phyloP scores from a whole-genome alignment of 2,113 vertebrate species.

The Perccottus glenii region DNA sequence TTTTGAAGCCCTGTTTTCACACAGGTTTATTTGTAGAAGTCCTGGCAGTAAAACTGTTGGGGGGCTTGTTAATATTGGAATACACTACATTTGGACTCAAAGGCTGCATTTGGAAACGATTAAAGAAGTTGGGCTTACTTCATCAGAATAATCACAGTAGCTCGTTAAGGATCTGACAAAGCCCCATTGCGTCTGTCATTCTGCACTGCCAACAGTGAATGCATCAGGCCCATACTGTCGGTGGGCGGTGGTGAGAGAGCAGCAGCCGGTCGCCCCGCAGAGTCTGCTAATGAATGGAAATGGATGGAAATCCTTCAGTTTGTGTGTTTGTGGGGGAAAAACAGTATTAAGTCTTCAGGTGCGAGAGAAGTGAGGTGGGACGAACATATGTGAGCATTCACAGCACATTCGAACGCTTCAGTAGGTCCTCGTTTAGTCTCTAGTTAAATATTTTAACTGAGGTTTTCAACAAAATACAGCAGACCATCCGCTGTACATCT shows the following conservation, averaged over 20 bases:
- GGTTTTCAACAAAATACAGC: no score
- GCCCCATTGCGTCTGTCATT: constrained; percentile 20
- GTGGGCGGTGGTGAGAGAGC: constrained; percentile 49
- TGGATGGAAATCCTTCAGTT: constrained; percentile 59
- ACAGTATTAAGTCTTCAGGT: constrained; percentile 53
- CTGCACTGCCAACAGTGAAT: constrained; percentile 49
- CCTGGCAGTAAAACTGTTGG: constrained; percentile 3
- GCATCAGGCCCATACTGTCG: constrained; percentile 29
- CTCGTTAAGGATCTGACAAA: not conserved
- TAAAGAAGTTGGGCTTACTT: not conserved
- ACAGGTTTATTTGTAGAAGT: constrained; percentile 6
- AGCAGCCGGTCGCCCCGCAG: constrained; percentile 47
- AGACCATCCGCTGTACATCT: no score
- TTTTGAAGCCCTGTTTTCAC: not conserved
- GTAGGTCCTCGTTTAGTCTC: constrained; percentile 12
- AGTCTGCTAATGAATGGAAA: constrained; percentile 59
- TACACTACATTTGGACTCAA: not conserved
- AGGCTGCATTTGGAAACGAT: not conserved
- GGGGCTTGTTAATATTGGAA: not conserved
- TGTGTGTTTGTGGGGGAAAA: constrained; percentile 45
- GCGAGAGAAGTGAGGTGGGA: constrained; percentile 45
- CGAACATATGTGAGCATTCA: constrained; percentile 56
- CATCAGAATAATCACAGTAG: not conserved
- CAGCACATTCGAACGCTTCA: constrained; percentile 53
- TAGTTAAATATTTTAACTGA: no score